Base-by-base conservation (phyloP, 2,888 invertebrate genomes). In the Nymphalis c-album region DNA sequence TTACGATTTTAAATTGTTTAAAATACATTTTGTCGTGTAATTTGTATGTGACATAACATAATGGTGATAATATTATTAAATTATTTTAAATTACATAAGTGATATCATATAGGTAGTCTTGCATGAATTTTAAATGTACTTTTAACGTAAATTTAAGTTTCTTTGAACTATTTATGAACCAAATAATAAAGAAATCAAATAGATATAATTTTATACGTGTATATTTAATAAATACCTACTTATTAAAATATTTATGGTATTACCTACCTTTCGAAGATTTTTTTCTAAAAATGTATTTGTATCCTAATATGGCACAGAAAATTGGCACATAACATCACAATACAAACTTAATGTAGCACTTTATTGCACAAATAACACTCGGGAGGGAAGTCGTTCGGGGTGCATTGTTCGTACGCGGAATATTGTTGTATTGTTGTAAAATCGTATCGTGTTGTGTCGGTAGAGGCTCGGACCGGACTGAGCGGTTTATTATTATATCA, bases 271-370 rank as follows among this genome's bases (percentile, higher is more conserved):
- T 80, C 78, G 74, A 77, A 77, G 81, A 40, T 40, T 78, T 77
- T 78, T 79, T 80, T 78, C 73, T 79, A 75, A 81, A 77, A 84
- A 71, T 71, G 64, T 78, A 78, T 76, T 77, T 80, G 81, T 82
- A 78, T 82, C 85, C 83, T 82, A 83, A 77, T 86, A 87, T 87
- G 87, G 85, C 89, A 90, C 88, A 81, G 78, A 77, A 78, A 79
- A 79, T 84, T 87, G 82, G 84, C 91, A 90, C 91, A 85, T 85
- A 85, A 87, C 91, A 91, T 91, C 89, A 91, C 91, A 91, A 82
- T 86, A 83, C 84, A 83, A 71, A 83, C 84, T 84, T 85, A 60
- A 85, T 78, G 76, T 81, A 83, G 80, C 87, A 87, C 57, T 70
- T 50, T 31, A 47, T 88, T 85, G n/a, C 71, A 74, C 73, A 66